These are phyloP conservation scores for Theocolax elegans DNA, from an alignment of 1,140 invertebrate genomes.

Conservation along the genomic window DNA sequence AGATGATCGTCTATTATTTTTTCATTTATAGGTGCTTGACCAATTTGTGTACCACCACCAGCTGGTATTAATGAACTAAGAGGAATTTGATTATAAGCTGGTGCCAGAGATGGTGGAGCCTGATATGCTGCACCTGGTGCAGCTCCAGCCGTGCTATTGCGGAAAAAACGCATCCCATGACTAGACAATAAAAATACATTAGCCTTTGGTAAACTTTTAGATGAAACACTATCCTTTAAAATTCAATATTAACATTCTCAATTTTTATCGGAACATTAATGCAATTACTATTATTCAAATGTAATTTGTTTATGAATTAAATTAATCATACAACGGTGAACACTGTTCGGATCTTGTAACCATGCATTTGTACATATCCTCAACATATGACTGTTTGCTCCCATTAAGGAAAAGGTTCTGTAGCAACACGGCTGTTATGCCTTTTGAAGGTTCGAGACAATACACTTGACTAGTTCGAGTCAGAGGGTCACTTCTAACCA, in stretches of 20 bases:
- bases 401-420: constrained; percentile 93
- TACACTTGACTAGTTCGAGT: constrained; percentile 52
- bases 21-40: constrained; percentile 78
- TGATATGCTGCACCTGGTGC: constrained; percentile 87
- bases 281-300: no score
- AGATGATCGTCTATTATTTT: constrained; percentile 98
- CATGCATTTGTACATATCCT: constrained; percentile 99
- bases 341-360: constrained; percentile 93
- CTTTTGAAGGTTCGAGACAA: constrained; percentile 47
- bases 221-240: no score
- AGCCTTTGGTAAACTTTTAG: no score
- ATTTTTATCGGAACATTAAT: constrained; percentile 25
- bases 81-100: constrained; percentile 79
- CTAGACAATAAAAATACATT: constrained; percentile 64
- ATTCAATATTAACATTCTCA: no score
- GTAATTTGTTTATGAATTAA: constrained; percentile 27
- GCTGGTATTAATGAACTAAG: constrained; percentile 74
- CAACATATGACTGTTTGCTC: constrained; percentile 94
- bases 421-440: constrained; percentile 70
- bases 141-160: constrained; percentile 83
- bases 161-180: constrained; percentile 99
- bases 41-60: constrained; percentile 59
- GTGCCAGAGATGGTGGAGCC: constrained; percentile 83
- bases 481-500: constrained; percentile 64
- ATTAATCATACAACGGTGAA: constrained; percentile 84